A percentile compares a stretch with the other conserved stretches of the same genome.
These are phyloP conservation scores for Ammospiza caudacuta DNA, from an alignment of 2,113 vertebrate genomes.

Conservation along the genomic window DNA sequence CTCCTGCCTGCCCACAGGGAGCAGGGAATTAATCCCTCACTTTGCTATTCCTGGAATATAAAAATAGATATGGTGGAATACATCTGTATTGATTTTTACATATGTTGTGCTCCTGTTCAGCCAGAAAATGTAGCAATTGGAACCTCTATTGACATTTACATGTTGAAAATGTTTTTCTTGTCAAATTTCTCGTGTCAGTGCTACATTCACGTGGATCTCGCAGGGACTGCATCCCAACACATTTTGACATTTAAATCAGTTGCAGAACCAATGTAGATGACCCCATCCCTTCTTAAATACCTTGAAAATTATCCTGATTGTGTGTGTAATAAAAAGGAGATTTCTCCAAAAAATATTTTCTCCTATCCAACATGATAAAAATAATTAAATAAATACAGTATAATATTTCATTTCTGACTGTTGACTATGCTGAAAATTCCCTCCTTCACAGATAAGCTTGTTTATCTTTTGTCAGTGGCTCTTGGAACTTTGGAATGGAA, in stretches of 20 bases:
- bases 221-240: background rate
- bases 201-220: background rate
- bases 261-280: background rate
- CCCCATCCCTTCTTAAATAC: background rate
- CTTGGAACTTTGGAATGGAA: background rate
- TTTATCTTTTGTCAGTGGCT: background rate
- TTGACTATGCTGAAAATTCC: background rate
- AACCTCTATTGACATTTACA: background rate
- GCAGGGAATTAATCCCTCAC: background rate
- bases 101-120: background rate
- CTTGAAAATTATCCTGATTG: background rate
- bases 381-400: background rate
- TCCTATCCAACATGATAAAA: background rate
- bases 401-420: background rate
- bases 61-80: background rate
- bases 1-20: background rate
- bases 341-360: rapidly evolving
- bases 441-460: background rate
- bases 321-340: background rate
- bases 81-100: background rate
- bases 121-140: background rate
- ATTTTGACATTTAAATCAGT: background rate
- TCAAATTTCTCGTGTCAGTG: background rate
- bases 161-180: background rate
- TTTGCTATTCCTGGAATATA: background rate